Evolutionary conservation across 2,113 vertebrate genomes (phyloP), one percentile per base, ranked within the genome.

Genomic region (Grus americana): DNA sequence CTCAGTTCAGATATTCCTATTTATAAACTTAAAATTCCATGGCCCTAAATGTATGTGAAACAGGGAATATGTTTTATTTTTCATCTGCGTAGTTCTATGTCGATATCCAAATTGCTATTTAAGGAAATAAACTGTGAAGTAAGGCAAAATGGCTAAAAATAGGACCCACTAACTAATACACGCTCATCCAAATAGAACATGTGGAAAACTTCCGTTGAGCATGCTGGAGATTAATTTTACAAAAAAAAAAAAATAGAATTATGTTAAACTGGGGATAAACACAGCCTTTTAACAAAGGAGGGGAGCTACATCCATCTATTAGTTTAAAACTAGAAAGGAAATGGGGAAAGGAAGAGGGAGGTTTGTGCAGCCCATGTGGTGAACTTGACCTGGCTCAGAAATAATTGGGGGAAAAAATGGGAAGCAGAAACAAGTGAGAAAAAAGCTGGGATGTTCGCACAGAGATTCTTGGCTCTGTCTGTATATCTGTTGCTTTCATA

Each of bases 131-230:
- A 94, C 81, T 94, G 78, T 94, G 96, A 98, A 97, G 96, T 93
- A 87, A 97, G 94, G 96, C 95, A 96, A 97, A 98, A 71, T 75
- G 93, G 88, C 96, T 98, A 97, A 98, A 96, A 97, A 98, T 97
- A 97, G 94, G 81, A 80, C 47, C 54, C 59, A 66, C 80, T 90
- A 96, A 93, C 81, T 94, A 96, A 94, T 84, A 75, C 68, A 46
- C 5, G 3, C 90, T 97, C 86, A 71, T 97, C 96, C 92, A 94
- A 97, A 78, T 88, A 90, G 85, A 97, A 93, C 94, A 95, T 94
- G 92, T 88, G 92, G 86, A 96, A 96, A 96, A 95, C 94, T 90
- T 96, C 96, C 6, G 9, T 85, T 96, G 61, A 90, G 67, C 5
- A 14, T 91, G 84, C 84, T 92, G 78, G 46, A 94, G 61, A 88